Base-by-base conservation (phyloP, 2,797 vertebrate species). In the Anomalospiza imberbis region DNA sequence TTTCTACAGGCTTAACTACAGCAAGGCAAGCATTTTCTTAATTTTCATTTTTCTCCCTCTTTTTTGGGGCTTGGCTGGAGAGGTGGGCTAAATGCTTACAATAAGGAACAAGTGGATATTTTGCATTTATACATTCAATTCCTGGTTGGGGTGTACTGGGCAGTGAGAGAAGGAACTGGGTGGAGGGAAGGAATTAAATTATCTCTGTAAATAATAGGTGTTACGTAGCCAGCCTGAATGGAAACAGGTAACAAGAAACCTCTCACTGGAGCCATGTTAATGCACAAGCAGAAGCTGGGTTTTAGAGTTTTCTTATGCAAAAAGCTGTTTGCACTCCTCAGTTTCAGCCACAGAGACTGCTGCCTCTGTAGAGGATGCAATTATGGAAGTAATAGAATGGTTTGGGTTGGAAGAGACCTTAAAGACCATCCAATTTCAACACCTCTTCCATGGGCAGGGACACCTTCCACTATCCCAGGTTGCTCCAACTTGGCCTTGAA, bases 391-490 rank as follows among this genome's bases (percentile, higher is more conserved):
- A 40, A 40, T 17, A 9, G 51, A 76, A 51, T 34, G 29, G 10
- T n/a, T 63, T 70, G 44, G 24, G 42, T 29, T 8, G 10, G n/a
- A 40, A 65, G 10, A 31, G 2, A 24, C 12, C n/a, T 34, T 28
- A 58, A 51, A 31, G 29, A 47, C 8, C 79, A 51, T 5, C 29
- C 22, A 21, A 10, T 26, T 71, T 38, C 58, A 34, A 17, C 6
- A 10, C 14, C 10, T 2, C 3, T 76, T 32, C 65, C 58, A 40
- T 10, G 17, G 17, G 7, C 12, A 65, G 45, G 38, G 12, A 34
- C n/a, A 28, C 10, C 7, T 71, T 53, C 5, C n/a, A 34, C 45
- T 9, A 3, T 2, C 6, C n/a, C 29, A 53, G 29, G 3, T 1
- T 40, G 51, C 45, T 58, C 20, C 58, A 71, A 3, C 44, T 7